Percentiles rank a stretch among this genome's conserved stretches.
These are phyloP conservation scores for Phrynocephalus vlangalii DNA, from an alignment of 2,797 vertebrate genomes.

Conservation along the genomic window DNA sequence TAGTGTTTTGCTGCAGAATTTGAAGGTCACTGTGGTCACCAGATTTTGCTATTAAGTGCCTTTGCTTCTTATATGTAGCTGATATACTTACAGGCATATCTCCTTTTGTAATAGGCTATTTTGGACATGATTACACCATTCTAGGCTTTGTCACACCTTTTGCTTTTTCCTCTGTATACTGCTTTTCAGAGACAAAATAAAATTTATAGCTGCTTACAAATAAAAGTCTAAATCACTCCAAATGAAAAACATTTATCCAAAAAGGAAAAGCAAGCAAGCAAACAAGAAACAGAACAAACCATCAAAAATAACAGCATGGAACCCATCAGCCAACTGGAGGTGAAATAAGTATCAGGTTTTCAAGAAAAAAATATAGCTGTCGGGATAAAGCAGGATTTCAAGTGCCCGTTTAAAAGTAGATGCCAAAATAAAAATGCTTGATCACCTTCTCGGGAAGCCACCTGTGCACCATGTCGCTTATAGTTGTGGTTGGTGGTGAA, in stretches of 20 bases:
- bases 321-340: neutral
- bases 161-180: neutral
- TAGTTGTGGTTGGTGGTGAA: neutral
- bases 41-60: neutral
- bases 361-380: neutral
- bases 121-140: neutral
- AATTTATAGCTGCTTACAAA: neutral
- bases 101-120: neutral
- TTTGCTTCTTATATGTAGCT: neutral
- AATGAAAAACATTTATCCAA: neutral
- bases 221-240: neutral
- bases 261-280: neutral
- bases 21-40: neutral
- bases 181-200: neutral
- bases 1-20: neutral
- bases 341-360: neutral
- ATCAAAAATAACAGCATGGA: neutral
- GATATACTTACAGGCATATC: too few relatives aligned
- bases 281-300: neutral
- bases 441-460: neutral
- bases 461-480: neutral
- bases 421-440: neutral
- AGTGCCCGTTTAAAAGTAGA: neutral
- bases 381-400: neutral
- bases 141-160: neutral